These are phyloP conservation scores for Emmelina monodactyla DNA, from an alignment of 2,888 invertebrate genomes.

Conservation along the genomic window DNA sequence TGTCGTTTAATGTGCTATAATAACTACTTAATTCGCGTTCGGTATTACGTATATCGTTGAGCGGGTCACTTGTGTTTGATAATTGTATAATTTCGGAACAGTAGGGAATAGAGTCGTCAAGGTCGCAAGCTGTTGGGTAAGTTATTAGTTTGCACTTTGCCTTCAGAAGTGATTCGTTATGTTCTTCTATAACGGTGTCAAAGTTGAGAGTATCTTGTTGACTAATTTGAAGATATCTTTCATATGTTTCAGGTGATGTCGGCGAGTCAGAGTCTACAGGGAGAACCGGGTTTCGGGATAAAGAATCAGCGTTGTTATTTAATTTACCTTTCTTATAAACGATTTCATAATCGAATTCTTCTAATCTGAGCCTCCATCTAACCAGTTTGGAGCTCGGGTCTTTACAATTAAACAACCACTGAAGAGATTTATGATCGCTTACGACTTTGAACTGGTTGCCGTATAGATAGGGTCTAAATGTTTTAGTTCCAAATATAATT, in stretches of 20 bases:
- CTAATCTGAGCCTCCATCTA: constrained; percentile 13
- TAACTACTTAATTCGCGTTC: constrained; percentile 1
- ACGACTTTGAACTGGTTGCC: constrained; percentile 3
- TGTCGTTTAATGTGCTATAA: background rate
- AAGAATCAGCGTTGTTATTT: constrained; percentile 4
- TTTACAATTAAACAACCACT: constrained; percentile 5
- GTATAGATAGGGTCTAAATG: background rate
- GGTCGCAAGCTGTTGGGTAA: background rate
- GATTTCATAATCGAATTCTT: constrained; percentile 16
- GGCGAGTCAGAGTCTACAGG: background rate
- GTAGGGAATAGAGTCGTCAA: constrained; percentile 2
- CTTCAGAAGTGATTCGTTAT: too few species aligned
- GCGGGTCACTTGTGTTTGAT: constrained; percentile 1
- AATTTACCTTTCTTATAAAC: constrained; percentile 13
- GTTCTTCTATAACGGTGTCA: too few species aligned
- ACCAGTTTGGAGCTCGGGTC: constrained; percentile 6
- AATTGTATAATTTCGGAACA: background rate
- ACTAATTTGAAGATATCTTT: background rate
- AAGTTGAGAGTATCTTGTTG: background rate
- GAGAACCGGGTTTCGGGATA: background rate
- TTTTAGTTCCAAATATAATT: too few species aligned
- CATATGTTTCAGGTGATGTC: constrained; percentile 1
- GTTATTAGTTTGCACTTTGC: background rate
- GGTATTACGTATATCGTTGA: too few species aligned
- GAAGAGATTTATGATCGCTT: constrained; percentile 3